These are phyloP conservation scores for Megaleporinus macrocephalus DNA, from an alignment of 2,113 vertebrate genomes.

Conservation along the genomic window DNA sequence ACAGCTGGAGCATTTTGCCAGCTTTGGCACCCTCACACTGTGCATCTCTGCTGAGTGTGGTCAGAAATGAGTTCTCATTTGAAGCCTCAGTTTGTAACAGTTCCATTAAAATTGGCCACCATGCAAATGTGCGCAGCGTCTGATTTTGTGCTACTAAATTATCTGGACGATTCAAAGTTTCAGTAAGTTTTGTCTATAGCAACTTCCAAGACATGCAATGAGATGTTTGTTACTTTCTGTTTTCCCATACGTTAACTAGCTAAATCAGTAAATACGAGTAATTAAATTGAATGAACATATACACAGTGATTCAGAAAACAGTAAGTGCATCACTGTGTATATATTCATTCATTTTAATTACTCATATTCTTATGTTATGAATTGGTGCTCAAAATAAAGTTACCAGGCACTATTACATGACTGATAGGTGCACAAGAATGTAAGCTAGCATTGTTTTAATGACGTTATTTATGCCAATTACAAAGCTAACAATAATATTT, in stretches of 20 bases:
- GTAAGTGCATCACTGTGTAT: too few relatives aligned
- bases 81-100: constrained; percentile 92
- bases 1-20: constrained; percentile 86
- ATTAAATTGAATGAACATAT: too few relatives aligned
- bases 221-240: background rate
- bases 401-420: too few relatives aligned
- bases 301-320: too few relatives aligned
- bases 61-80: constrained; percentile 91
- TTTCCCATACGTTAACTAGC: background rate
- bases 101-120: constrained; percentile 84
- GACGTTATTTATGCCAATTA: too few relatives aligned
- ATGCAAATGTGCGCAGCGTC: constrained; percentile 77
- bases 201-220: constrained; percentile 1
- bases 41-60: constrained; percentile 85
- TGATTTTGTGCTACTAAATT: constrained; percentile 87
- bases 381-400: too few relatives aligned
- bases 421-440: too few relatives aligned
- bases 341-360: too few relatives aligned
- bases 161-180: constrained; percentile 57
- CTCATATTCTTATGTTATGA: too few relatives aligned
- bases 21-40: constrained; percentile 85
- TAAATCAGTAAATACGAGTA: too few relatives aligned
- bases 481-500: too few relatives aligned
- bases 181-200: background rate
- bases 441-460: too few relatives aligned